Conservation (phyloP, 2,888 invertebrate species). For the Drosophila barbarae region DNA sequence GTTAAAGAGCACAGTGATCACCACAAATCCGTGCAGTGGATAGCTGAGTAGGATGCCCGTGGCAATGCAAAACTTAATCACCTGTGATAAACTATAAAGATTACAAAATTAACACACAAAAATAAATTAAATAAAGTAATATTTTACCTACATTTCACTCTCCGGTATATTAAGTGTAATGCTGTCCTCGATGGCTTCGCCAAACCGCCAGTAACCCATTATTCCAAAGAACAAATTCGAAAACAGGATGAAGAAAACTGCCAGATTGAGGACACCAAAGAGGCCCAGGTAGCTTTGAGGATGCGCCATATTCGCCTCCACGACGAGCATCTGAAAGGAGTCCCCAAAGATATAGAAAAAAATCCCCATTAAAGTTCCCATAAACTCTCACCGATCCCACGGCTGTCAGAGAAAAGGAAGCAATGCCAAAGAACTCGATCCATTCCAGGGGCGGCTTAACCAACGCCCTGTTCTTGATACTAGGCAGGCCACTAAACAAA, state of each 20-base stretch:
- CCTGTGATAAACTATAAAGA: constrained; percentile 84
- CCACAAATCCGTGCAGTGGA: constrained; percentile 96
- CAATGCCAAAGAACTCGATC: constrained; percentile 93
- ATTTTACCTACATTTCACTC: constrained; percentile 83
- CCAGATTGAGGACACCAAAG: constrained; percentile 92
- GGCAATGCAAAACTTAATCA: constrained; percentile 89
- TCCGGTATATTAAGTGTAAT: constrained; percentile 92
- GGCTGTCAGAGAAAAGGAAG: constrained; percentile 93
- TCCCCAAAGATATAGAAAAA: neutral
- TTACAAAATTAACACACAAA: too few species aligned
- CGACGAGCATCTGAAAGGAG: constrained; percentile 89
- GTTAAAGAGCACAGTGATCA: constrained; percentile 93
- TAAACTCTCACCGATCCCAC: constrained; percentile 85
- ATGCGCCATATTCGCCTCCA: constrained; percentile 96
- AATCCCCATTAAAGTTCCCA: fast-evolving
- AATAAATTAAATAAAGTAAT: neutral
- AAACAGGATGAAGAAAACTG: constrained; percentile 89
- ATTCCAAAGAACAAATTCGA: constrained; percentile 91
- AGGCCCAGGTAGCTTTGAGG: constrained; percentile 92
- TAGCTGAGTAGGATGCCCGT: constrained; percentile 94
- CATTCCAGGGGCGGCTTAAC: constrained; percentile 81
- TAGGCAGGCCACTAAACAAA: constrained; percentile 84
- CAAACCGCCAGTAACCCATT: constrained; percentile 94
- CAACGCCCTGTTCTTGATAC: constrained; percentile 74
- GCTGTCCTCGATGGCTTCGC: constrained; percentile 85